Percentiles rank a stretch among this genome's conserved stretches.
These are phyloP conservation scores for Paraplagusia blochii DNA, from an alignment of 2,113 vertebrate genomes.

Conservation along the genomic window DNA sequence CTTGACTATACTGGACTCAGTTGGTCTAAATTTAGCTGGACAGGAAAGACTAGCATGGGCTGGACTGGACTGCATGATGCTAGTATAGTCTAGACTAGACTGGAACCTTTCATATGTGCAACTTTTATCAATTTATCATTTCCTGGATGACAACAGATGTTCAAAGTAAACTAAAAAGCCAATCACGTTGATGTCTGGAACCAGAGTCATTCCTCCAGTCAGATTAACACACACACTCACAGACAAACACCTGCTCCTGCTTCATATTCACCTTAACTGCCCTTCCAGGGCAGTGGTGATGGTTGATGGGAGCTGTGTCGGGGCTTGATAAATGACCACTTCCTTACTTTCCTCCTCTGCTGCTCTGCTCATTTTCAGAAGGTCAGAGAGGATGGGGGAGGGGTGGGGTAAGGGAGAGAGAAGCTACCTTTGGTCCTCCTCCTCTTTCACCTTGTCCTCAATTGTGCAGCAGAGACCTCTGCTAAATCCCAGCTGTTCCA, in stretches of 20 bases:
- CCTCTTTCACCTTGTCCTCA: constrained; percentile 54
- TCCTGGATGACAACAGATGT: no score
- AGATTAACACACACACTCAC: no score
- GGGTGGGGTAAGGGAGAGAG: constrained; percentile 36
- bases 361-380: constrained; percentile 63
- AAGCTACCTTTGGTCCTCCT: constrained; percentile 27
- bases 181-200: no score
- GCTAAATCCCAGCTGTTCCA: background rate
- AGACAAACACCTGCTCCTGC: constrained; percentile 59
- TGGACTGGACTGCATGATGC: no score
- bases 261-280: constrained; percentile 60
- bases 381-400: constrained; percentile 53
- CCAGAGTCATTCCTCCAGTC: no score
- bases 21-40: no score
- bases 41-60: no score
- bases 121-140: no score
- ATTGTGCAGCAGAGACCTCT: constrained; percentile 22
- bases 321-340: constrained; percentile 66
- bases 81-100: no score
- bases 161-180: no score
- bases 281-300: constrained; percentile 39
- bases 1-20: no score
- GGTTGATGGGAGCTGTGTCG: constrained; percentile 2
- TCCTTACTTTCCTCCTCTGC: constrained; percentile 41
- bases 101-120: no score